Evolutionary conservation across 2,113 vertebrate genomes (phyloP), one percentile per base, ranked within the genome.

Genomic region (Hyla sarda): DNA sequence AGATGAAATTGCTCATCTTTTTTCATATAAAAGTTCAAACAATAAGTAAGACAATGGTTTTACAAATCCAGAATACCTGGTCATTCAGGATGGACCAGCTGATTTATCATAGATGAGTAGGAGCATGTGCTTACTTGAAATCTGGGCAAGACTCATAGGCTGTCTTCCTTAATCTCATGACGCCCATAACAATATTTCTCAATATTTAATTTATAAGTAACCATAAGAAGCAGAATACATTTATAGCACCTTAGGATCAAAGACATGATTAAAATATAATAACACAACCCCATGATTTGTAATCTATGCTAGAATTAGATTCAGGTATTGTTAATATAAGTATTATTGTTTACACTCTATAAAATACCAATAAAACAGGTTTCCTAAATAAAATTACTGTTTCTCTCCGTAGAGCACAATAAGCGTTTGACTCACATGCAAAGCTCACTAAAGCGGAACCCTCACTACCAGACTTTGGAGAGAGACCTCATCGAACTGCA

Each of bases 401-500:
- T 82, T 84, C 71, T 88, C 58, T 25, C 78, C 87, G 11, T 87
- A 96, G 94, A 92, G 91, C 94, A 84, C 79, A 94, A 93, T 79
- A 96, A 91, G 88, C 93, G 95, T 84, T 90, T 94, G 19, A 94
- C 96, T 87, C 96, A 94, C 76, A 90, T 93, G 2, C 97, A 96
- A 90, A 95, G 93, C 2, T 92, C 95, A 5, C 90, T 96, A 90
- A 97, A 94, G 90, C 94, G 96, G 80, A 96, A 95, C 81, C 95
- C 95, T 0, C 96, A 94, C 89, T 99, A 99, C 92, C 97, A 97
- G 91, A 99, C 98, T 50, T 87, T 99, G 85, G 98, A 99, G 95
- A 93, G 94, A 83, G 98, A 99, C 80, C 92, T 99, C 52, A 97
- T 99, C 83, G 96, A 98, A 89, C 92, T 97, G 0, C 97, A 99